Evolutionary conservation across 1,140 invertebrate species (phyloP), one percentile per base, ranked within the genome.

Genomic region (Aphelinus certus): DNA sequence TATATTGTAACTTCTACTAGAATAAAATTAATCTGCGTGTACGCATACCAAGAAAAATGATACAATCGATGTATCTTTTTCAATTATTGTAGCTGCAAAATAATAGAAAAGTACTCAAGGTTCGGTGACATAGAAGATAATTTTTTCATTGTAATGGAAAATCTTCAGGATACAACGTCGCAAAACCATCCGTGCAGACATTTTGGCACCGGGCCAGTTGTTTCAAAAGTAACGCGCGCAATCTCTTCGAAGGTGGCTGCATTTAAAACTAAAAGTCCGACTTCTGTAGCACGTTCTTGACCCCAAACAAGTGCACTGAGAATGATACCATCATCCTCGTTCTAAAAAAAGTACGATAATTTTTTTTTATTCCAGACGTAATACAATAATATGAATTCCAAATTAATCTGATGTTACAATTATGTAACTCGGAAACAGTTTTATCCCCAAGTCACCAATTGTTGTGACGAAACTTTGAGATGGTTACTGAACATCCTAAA

Each of bases 181-280:
- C 56, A 85, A 85, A 93, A 95, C 94, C 94, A 95, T 9, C 94
- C 94, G 80, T 95, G 94, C 4, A 95, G 84, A 84, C 94, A 95
- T 84, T 95, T 95, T 53, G 94, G 93, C 55, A 93, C 92, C 3
- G 93, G 91, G 65, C 92, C 90, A 43, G 91, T 90, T 3, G 94
- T 93, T 0, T 85, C 82, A 79, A 95, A 95, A 47, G 87, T 90
- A 43, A 90, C 90, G 76, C 94, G 88, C 3, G 90, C 92, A 3
- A 95, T 80, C 84, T 95, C 94, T 45, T 81, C 85, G 80, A 94
- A 90, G 3, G 89, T 91, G 71, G 85, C 87, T n/a, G 93, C 93
- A 80, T 94, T 90, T 43, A 95, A 85, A 58, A 95, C 88, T 58
- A 95, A 76, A 1, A 95, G 81, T 2, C 91, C 93, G 3, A 93